Evolutionary conservation across 2,797 vertebrate genomes (phyloP), one percentile per base, ranked within the genome.

Genomic region (Ciconia nigra): DNA sequence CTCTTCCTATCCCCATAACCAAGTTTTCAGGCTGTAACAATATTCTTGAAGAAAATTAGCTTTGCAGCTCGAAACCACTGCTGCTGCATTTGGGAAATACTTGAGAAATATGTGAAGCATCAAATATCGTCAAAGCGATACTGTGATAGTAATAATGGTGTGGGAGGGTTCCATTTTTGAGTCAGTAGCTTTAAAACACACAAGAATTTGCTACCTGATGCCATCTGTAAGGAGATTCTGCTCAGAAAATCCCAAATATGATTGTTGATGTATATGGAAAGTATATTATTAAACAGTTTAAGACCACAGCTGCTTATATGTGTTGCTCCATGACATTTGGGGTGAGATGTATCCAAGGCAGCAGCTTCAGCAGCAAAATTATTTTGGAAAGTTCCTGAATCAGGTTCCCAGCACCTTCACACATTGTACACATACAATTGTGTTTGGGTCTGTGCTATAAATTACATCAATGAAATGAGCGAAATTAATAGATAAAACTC

Each of bases 111-210:
- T 25, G 16, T 58, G 44, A 91, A 90, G 77, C 19, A 69, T 58
- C 51, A 93, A 63, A 47, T 86, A 87, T 13, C 0, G 0, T 49
- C 42, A 85, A 69, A 94, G 80, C 0, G 0, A 87, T 44, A 65
- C 16, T 74, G 28, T 46, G 73, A 87, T 59, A 62, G 37, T 44
- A 82, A 73, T 41, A 77, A 9, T 9, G 18, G 67, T 28, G 35
- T 41, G 20, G 13, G 22, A 89, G 3, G 2, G 18, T 70, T 83
- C 51, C 8, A 35, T 69, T 95, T 86, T 79, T 91, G 42, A 92
- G 39, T 49, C 52, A 66, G 42, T 49, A 89, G 37, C 71, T 92
- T 90, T 89, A 80, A 76, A 92, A 77, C 14, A 87, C 62, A 39
- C 15, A 58, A 6, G 25, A 69, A 6, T 70, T 83, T 46, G 49